phyloP scores from a whole-genome alignment of 2,113 vertebrate genomes.

The Miniopterus natalensis region DNA sequence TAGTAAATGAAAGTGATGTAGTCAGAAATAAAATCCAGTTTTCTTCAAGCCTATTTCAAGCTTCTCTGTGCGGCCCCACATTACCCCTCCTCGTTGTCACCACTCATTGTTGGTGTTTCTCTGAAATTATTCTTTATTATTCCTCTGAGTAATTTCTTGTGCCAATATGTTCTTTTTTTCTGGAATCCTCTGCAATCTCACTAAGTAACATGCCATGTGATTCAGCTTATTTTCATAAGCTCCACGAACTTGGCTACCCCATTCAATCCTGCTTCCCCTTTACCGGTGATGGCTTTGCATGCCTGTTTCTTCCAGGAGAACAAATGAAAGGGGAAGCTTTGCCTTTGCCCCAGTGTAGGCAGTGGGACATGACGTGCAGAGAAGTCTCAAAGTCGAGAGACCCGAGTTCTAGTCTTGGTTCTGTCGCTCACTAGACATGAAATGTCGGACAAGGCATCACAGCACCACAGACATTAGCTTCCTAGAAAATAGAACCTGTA shows the following conservation, averaged over 20 bases:
- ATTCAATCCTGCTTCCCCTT: neutral
- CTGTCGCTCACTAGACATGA: neutral
- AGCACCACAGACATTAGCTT: neutral
- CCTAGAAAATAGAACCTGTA: neutral
- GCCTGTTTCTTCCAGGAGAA: neutral
- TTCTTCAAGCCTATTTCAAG: neutral
- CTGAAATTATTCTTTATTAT: neutral
- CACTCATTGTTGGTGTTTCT: neutral
- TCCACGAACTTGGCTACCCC: neutral
- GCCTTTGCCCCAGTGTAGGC: neutral
- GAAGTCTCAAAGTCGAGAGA: neutral
- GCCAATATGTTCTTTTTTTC: neutral
- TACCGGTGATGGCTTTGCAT: neutral
- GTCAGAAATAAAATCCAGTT: neutral
- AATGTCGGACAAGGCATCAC: neutral
- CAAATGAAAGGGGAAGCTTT: neutral
- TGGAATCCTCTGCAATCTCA: neutral
- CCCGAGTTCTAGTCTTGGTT: neutral
- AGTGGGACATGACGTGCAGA: neutral
- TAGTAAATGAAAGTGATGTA: no score
- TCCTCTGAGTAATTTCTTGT: neutral
- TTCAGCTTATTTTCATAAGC: neutral
- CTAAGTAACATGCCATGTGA: neutral
- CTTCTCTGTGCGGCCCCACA: neutral
- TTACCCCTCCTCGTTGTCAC: neutral